Percentiles rank a stretch among this genome's conserved stretches.
Evolutionary conservation across 1,140 invertebrate genomes (phyloP).

Genomic region (Macrosteles quadrilineatus): DNA sequence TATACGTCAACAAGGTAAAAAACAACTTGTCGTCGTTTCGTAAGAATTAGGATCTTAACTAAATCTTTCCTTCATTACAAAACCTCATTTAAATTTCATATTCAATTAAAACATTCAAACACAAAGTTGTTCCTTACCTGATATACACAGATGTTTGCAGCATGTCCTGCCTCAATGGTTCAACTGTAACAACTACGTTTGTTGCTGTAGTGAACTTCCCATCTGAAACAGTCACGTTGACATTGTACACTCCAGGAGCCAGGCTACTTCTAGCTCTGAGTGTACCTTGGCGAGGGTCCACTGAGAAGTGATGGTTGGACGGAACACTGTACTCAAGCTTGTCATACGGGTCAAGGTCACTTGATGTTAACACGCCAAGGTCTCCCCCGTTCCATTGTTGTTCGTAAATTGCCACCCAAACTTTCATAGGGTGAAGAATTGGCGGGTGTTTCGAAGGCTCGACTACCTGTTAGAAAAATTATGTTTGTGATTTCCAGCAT

Average conservation of each 20-base stretch:
- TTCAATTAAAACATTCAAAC: too few relatives aligned
- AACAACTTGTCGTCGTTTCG: too few relatives aligned
- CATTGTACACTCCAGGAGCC: neutral
- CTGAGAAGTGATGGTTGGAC: neutral
- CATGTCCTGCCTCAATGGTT: slow-evolving; percentile 2
- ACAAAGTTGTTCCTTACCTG: neutral
- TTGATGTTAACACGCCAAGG: neutral
- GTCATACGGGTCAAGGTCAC: slow-evolving; percentile 11
- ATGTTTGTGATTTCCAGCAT: too few relatives aligned
- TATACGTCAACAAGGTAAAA: too few relatives aligned
- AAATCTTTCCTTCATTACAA: too few relatives aligned
- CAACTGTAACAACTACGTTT: neutral
- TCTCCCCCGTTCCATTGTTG: slow-evolving; percentile 6
- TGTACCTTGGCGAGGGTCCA: neutral
- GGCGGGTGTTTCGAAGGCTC: slow-evolving; percentile 16
- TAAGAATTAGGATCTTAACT: too few relatives aligned
- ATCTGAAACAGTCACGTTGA: slow-evolving; percentile 4
- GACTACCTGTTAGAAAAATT: neutral
- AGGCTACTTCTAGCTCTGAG: slow-evolving; percentile 9
- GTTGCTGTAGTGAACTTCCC: neutral
- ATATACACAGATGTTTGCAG: slow-evolving; percentile 5
- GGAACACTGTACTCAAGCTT: slow-evolving; percentile 6
- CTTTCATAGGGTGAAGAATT: neutral
- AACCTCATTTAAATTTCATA: too few relatives aligned
- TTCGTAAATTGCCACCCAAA: slow-evolving; percentile 10